Conservation (phyloP, 2,888 invertebrate genomes). For the Athripsodes cinereus region DNA sequence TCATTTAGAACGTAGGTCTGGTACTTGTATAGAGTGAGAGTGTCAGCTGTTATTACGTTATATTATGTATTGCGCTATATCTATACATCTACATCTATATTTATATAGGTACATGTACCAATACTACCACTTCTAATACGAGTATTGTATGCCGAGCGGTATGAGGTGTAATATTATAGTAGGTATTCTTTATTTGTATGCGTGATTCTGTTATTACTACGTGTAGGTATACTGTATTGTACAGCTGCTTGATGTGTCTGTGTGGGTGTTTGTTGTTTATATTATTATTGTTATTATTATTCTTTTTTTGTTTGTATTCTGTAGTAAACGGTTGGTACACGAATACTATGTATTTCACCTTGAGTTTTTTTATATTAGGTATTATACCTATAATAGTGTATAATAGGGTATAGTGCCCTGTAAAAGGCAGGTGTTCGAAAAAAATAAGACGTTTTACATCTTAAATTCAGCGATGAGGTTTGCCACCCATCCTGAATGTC, state of each 20-base stretch:
- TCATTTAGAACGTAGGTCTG: conserved; percentile 20
- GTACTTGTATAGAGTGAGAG: conserved; percentile 10
- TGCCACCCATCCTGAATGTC: too few species aligned
- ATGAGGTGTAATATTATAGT: too few species aligned
- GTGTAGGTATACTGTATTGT: too few species aligned
- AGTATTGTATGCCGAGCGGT: too few species aligned
- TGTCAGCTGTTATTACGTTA: conserved; percentile 25
- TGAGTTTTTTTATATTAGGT: too few species aligned
- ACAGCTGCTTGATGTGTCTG: neutral
- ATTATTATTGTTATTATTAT: too few species aligned
- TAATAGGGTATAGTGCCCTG: too few species aligned
- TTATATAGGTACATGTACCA: neutral
- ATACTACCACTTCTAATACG: neutral
- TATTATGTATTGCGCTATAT: conserved; percentile 6
- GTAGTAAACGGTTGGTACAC: neutral
- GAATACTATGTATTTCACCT: neutral
- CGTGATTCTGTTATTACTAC: neutral
- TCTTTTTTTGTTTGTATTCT: neutral
- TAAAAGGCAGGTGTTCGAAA: too few species aligned
- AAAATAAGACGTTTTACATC: too few species aligned
- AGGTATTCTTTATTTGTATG: too few species aligned
- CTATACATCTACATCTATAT: neutral
- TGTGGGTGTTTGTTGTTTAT: neutral
- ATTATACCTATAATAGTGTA: too few species aligned
- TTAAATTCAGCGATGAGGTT: too few species aligned